These are phyloP conservation scores for Ellobium chinense DNA, from an alignment of 2,888 invertebrate species.

Conservation along the genomic window DNA sequence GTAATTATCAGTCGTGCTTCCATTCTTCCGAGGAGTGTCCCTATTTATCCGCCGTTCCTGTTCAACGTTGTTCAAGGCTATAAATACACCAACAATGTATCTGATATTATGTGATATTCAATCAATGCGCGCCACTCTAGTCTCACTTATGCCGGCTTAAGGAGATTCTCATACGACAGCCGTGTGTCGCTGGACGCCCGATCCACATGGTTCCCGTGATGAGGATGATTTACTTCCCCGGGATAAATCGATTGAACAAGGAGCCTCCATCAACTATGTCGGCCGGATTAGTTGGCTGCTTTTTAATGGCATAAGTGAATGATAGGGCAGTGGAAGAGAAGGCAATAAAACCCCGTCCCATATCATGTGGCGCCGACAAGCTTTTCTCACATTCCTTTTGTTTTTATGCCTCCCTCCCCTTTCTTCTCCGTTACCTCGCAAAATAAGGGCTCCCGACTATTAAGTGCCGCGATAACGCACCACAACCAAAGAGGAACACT, in stretches of 20 bases:
- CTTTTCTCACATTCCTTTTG: neutral
- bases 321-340: neutral
- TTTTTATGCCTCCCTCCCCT: too few species aligned
- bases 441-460: too few species aligned
- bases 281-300: conserved; percentile 10
- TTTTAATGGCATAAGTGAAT: conserved; percentile 26
- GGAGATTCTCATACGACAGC: neutral
- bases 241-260: conserved; percentile 28
- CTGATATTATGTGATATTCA: too few species aligned
- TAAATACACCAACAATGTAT: too few species aligned
- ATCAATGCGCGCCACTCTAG: neutral
- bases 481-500: too few species aligned
- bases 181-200: conserved; percentile 3
- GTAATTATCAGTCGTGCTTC: too few species aligned
- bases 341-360: conserved; percentile 12
- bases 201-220: neutral
- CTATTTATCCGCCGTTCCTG: too few species aligned
- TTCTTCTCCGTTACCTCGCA: too few species aligned
- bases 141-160: neutral
- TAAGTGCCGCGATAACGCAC: too few species aligned
- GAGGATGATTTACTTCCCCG: conserved; percentile 17
- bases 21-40: too few species aligned
- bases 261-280: conserved; percentile 32
- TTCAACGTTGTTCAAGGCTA: too few species aligned
- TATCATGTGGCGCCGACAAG: neutral